Base-by-base conservation (phyloP, 2,888 invertebrate genomes). In the Tipula helvola region DNA sequence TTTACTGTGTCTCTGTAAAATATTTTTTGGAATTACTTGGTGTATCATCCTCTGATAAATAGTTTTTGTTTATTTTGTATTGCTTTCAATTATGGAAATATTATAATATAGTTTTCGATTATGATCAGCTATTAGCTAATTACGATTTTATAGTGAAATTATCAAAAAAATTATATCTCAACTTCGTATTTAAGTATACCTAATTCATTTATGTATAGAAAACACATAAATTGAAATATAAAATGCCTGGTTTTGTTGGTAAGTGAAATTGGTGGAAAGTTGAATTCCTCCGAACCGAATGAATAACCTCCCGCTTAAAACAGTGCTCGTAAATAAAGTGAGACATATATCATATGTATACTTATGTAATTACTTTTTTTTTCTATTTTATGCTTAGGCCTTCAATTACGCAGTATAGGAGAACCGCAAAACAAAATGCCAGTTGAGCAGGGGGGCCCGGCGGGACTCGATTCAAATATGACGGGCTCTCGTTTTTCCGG, bases 361-460 rank as follows among this genome's bases (percentile, higher is more conserved):
- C 28, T 28, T 28, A 28, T 28, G 28, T 57, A 57, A 57, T 71
- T 87, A n/a, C n/a, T 87, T 86, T 44, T 42, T 52, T 36, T n/a
- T 91, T 89, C 91, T 89, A 86, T 89, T 92, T 92, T 93, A 92
- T 88, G 92, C 93, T n/a, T 93, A 96, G 96, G 96, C 93, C 94
- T 96, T 93, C 96, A 96, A 92, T 93, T 96, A 93, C 96, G 96
- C 93, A 95, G 96, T 93, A 95, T 95, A 93, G 96, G 95, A 92
- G 96, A 96, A 93, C 95, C 95, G 92, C 94, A 95, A 88, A 92
- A 92, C 90, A 90, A 90, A 91, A 94, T 94, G 93, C 93, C 94
- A 90, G 93, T 92, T 91, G 92, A 92, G 92, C 92, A 94, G 93
- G 93, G 93, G 94, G 93, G 93, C 91, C 93, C 94, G 93, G 92